These are phyloP conservation scores for Strix occidentalis DNA, from an alignment of 2,797 vertebrate species.

Conservation along the genomic window DNA sequence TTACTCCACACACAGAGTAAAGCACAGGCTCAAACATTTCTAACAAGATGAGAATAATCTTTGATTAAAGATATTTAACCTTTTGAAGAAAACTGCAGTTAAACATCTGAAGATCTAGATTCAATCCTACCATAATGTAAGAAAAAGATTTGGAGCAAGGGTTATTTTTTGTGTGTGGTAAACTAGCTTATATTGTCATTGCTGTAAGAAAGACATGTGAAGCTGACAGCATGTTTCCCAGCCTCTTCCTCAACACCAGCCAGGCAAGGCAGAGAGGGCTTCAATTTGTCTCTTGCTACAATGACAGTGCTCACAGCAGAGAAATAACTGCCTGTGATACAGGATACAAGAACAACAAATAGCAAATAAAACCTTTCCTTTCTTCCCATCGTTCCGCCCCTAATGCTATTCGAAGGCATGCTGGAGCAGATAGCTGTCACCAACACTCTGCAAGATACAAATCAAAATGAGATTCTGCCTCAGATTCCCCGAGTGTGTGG, in stretches of 20 bases:
- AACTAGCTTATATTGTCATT: too few species aligned
- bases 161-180: not conserved
- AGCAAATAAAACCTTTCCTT: not conserved
- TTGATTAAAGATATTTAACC: not conserved
- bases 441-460: not conserved
- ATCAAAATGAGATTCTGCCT: not conserved
- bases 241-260: not conserved
- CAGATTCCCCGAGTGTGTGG: accelerated
- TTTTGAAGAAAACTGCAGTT: not conserved
- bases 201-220: not conserved
- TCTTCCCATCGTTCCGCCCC: not conserved
- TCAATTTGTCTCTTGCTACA: not conserved
- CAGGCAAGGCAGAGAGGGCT: not conserved
- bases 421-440: not conserved
- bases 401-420: not conserved
- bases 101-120: not conserved
- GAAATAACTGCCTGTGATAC: not conserved
- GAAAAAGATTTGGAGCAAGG: not conserved
- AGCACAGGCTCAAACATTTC: not conserved
- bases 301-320: not conserved
- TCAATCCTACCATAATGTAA: not conserved
- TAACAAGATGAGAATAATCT: not conserved
- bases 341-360: not conserved
- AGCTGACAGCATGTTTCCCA: not conserved
- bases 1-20: not conserved